phyloP scores from a whole-genome alignment of 2,113 vertebrate genomes.

The Xerus inauris region DNA sequence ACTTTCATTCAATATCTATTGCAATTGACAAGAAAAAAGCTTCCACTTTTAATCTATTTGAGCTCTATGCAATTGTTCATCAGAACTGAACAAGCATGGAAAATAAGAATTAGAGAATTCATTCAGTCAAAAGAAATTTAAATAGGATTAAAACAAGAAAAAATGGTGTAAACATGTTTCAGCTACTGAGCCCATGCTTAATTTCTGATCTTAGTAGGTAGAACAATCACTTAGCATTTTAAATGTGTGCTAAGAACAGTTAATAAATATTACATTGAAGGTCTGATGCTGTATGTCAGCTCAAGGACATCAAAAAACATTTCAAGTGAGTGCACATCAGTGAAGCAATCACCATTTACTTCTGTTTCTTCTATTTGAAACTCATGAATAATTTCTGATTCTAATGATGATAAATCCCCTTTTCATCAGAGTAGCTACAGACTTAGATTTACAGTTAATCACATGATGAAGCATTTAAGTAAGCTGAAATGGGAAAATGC shows the following conservation, averaged over 20 bases:
- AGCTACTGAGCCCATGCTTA: neutral
- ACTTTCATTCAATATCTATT: neutral
- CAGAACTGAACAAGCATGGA: neutral
- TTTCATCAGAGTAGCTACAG: neutral
- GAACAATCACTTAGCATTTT: slow-evolving; percentile 24
- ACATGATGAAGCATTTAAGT: neutral
- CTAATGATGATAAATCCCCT: neutral
- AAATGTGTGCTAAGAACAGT: slow-evolving; percentile 15
- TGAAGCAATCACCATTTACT: neutral
- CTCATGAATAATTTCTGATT: slow-evolving; percentile 30
- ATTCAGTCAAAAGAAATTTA: neutral
- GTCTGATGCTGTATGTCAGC: neutral
- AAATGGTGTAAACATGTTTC: neutral
- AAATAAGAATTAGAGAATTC: neutral
- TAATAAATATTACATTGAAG: slow-evolving; percentile 34
- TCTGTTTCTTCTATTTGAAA: slow-evolving; percentile 43
- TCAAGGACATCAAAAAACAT: slow-evolving; percentile 17
- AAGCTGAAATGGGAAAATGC: slow-evolving; percentile 16
- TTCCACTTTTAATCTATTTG: slow-evolving; percentile 16
- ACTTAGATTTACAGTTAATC: slow-evolving; percentile 5
- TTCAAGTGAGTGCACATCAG: neutral
- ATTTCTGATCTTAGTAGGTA: slow-evolving; percentile 26
- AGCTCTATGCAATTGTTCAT: neutral
- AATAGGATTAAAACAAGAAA: slow-evolving; percentile 47
- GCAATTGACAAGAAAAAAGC: neutral